Conservation (phyloP, 2,113 vertebrate species). For the Microcebus ravelobensis region DNA sequence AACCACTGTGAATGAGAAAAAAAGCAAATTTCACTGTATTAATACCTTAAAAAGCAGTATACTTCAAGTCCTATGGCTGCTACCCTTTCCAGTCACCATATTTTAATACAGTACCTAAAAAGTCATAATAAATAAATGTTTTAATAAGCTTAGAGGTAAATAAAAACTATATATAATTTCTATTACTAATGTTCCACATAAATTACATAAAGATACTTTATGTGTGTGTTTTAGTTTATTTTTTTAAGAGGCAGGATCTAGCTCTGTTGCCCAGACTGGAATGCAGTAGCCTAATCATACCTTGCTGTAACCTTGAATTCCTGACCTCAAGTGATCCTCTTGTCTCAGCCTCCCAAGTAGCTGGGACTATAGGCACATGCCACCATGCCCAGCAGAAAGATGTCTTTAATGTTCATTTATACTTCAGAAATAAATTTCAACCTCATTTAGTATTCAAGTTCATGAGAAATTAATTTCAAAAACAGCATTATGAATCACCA, state of each 20-base stretch:
- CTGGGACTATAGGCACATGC: too few relatives aligned
- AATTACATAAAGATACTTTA: constrained; percentile 23
- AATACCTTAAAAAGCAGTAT: constrained; percentile 17
- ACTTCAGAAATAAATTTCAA: constrained; percentile 40
- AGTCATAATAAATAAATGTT: constrained; percentile 6
- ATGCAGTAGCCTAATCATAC: too few relatives aligned
- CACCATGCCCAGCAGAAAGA: background rate
- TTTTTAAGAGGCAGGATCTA: too few relatives aligned
- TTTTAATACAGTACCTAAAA: constrained; percentile 32
- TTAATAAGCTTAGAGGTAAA: constrained; percentile 45
- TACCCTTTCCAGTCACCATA: constrained; percentile 25
- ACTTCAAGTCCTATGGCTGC: constrained; percentile 39
- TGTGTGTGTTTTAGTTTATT: too few relatives aligned
- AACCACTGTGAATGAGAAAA: constrained; percentile 87
- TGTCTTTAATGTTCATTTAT: constrained; percentile 13
- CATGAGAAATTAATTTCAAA: constrained; percentile 47
- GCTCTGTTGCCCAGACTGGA: too few relatives aligned
- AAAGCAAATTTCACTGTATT: constrained; percentile 48
- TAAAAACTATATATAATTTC: background rate
- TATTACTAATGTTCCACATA: background rate
- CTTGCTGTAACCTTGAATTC: too few relatives aligned
- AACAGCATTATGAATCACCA: constrained; percentile 5
- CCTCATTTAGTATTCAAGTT: constrained; percentile 15
- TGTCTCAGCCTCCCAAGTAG: too few relatives aligned
- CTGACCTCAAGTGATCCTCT: too few relatives aligned